A percentile compares a stretch with the other conserved stretches of the same genome.
These are phyloP conservation scores for Sminthurinus aureus DNA, from an alignment of 2,888 invertebrate species.

Conservation along the genomic window DNA sequence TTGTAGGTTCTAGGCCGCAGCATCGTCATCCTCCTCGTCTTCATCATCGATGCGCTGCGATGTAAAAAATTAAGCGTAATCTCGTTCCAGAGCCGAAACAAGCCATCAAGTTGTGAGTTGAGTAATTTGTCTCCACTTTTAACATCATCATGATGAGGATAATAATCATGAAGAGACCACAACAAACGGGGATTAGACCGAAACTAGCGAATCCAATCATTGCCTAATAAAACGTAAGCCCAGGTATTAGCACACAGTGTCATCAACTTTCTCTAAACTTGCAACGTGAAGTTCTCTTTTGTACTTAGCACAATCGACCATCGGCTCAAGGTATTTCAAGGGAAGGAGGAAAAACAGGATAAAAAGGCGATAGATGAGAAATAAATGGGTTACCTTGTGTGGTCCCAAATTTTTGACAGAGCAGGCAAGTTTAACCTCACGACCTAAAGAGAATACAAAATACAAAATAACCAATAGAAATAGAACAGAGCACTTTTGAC, in stretches of 20 bases:
- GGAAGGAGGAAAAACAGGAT: too few species aligned
- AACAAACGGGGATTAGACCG: not conserved
- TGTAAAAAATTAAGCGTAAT: not conserved
- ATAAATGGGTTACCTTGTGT: slow-evolving; percentile 77
- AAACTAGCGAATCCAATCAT: not conserved
- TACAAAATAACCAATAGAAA: too few species aligned
- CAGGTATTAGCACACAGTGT: not conserved
- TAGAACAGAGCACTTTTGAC: too few species aligned
- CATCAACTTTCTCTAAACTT: not conserved
- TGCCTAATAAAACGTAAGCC: not conserved
- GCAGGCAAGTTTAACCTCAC: slow-evolving; percentile 77
- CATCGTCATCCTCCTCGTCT: not conserved
- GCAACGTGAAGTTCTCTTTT: not conserved
- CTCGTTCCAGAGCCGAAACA: not conserved
- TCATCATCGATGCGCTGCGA: not conserved
- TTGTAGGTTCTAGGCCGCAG: too few species aligned
- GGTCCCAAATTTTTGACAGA: slow-evolving; percentile 90
- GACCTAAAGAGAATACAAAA: not conserved
- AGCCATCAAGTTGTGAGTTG: not conserved
- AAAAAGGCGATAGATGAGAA: not conserved
- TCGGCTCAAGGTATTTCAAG: too few species aligned
- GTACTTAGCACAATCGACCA: not conserved
- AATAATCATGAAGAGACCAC: not conserved
- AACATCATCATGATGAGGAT: not conserved
- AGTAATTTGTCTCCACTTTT: slow-evolving; percentile 3